A percentile compares a stretch with the other conserved stretches of the same genome.
Conservation (phyloP, 2,888 invertebrate genomes). For the Temnothorax unifasciatus region DNA sequence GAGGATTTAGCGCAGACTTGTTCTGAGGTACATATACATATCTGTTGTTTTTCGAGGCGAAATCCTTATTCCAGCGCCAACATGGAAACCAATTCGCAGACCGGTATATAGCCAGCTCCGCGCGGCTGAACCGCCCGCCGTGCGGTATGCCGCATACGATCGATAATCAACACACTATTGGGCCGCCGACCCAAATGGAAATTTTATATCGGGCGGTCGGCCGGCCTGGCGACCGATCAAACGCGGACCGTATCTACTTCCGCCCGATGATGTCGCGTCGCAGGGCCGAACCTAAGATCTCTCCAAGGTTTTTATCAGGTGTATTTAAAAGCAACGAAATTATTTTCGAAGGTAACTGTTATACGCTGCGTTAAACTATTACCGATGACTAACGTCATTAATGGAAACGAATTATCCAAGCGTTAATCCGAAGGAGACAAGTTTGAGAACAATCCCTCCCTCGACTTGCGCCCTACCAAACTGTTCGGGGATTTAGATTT, state of each 20-base stretch:
- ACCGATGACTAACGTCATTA: background rate
- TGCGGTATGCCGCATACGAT: slow-evolving; percentile 35
- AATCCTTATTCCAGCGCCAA: background rate
- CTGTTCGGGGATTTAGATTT: slow-evolving; percentile 16
- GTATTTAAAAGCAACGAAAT: background rate
- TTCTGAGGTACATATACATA: background rate
- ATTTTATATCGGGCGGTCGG: slow-evolving; percentile 53
- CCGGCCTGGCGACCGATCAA: slow-evolving; percentile 67
- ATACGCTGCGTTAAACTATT: background rate
- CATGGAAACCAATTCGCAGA: slow-evolving; percentile 29
- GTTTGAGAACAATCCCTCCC: slow-evolving; percentile 9
- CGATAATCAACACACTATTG: slow-evolving; percentile 38
- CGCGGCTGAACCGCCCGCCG: background rate
- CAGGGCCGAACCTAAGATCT: slow-evolving; percentile 29
- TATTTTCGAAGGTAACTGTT: background rate
- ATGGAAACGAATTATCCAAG: slow-evolving; percentile 11
- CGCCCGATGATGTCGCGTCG: slow-evolving; percentile 43
- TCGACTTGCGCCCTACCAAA: background rate
- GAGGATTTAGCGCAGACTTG: background rate
- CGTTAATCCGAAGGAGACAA: slow-evolving; percentile 22
- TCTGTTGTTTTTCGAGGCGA: background rate
- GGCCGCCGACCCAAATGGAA: slow-evolving; percentile 55
- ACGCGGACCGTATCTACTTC: slow-evolving; percentile 58
- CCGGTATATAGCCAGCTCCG: slow-evolving; percentile 17
- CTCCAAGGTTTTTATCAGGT: background rate